Base-by-base conservation (phyloP, 2,888 invertebrate species). In the Eupeodes luniger region DNA sequence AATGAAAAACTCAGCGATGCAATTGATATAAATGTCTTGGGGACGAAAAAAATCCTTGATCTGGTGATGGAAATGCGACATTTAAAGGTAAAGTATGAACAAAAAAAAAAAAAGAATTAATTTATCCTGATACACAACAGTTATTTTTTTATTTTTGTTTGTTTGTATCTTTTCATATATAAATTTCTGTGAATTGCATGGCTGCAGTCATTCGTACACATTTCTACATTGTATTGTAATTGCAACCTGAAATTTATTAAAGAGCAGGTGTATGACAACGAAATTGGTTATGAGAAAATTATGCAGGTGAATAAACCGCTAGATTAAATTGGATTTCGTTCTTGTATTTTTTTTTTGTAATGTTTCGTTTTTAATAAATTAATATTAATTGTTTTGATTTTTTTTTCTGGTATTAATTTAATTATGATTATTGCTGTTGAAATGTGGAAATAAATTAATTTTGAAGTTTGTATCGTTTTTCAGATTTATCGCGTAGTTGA, bases 251-350 rank as follows among this genome's bases (percentile, higher is more conserved):
- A 92, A 90, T 91, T 91, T 85, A 93, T 94, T 90, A 92, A 92
- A 85, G 94, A 94, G 90, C 92, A 92, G 90, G 93, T 94, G 66
- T 94, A 94, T 90, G 93, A 93, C 90, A 92, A 91, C 83, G 93
- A 93, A 91, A 93, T 94, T 92, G 93, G 93, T 85, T 94, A 94
- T 91, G 93, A 94, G 91, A 93, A 93, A 92, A 92, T 94, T 90
- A 93, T 94, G 91, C 93, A 94, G 93, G 93, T 94, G 90, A 90
- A 90, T 80, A 72, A 55, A 67, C 44, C 10, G n/a, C 53, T 72
- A 16, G 53, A 77, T 70, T 80, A 69, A 76, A 75, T 62, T 85
- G 64, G 51, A 77, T 55, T 70, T 16, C 27, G n/a, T 40, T 27
- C 27, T 27, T 27, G 27, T 27, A 27, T 27, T 27, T 53, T 59